phyloP scores from a whole-genome alignment of 2,113 vertebrate genomes.

The Candoia aspera region DNA sequence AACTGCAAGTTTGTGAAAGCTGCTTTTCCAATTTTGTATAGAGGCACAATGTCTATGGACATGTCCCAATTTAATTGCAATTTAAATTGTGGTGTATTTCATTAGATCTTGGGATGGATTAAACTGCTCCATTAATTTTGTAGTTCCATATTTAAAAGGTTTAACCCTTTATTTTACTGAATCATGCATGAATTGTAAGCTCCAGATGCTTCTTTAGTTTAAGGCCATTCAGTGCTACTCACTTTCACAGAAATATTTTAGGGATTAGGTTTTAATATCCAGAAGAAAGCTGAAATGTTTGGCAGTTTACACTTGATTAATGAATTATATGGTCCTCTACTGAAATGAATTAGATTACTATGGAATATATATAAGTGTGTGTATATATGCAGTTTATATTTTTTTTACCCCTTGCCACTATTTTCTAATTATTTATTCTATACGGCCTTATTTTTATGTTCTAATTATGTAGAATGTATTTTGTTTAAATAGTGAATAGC shows the following conservation, averaged over 20 bases:
- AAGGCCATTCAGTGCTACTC: neutral
- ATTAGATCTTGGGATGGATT: constrained; percentile 69
- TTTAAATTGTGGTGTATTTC: constrained; percentile 63
- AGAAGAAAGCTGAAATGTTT: neutral
- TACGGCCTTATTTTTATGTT: no score
- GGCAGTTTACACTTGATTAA: neutral
- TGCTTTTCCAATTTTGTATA: constrained; percentile 28
- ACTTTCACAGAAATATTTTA: neutral
- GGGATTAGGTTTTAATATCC: neutral
- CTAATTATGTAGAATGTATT: no score
- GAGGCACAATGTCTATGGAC: constrained; percentile 56
- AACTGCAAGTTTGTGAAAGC: constrained; percentile 36
- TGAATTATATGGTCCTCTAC: neutral
- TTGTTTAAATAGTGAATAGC: neutral
- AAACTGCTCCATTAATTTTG: constrained; percentile 68
- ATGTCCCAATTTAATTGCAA: constrained; percentile 64
- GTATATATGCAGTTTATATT: no score
- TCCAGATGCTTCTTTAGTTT: constrained; percentile 3
- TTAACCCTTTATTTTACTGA: constrained; percentile 46
- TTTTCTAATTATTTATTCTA: no score
- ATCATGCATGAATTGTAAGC: constrained; percentile 31
- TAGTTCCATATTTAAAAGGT: constrained; percentile 59
- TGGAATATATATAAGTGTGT: no score
- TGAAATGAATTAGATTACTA: neutral
- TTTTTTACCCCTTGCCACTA: no score